Percentiles rank a stretch among this genome's conserved stretches.
phyloP scores from a whole-genome alignment of 2,113 vertebrate genomes.

The Chascanopsetta lugubris region DNA sequence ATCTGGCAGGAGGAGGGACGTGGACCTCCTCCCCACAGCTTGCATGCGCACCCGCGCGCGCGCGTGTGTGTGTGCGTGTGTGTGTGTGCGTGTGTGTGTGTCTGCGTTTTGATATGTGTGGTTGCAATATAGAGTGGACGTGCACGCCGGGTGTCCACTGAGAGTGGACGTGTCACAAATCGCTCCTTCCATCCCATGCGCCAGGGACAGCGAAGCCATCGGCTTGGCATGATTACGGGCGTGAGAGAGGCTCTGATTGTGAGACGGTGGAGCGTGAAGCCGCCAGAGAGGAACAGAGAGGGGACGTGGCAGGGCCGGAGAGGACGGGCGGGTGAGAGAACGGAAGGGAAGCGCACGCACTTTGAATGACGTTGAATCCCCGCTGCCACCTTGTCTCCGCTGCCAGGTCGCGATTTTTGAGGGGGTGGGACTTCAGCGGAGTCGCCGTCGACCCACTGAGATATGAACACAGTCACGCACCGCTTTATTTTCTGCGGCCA shows the following conservation, averaged over 20 bases:
- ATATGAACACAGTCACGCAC: slow-evolving; percentile 37
- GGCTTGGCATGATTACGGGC: slow-evolving; percentile 68
- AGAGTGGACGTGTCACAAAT: slow-evolving; percentile 54
- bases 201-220: slow-evolving; percentile 61
- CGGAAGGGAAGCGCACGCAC: slow-evolving; percentile 63
- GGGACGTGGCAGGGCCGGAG: slow-evolving; percentile 45
- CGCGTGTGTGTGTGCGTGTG: too few relatives aligned
- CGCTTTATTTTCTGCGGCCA: slow-evolving; percentile 48
- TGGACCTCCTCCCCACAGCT: slow-evolving; percentile 2
- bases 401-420: slow-evolving; percentile 28
- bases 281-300: slow-evolving; percentile 54
- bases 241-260: slow-evolving; percentile 70
- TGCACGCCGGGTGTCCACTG: slow-evolving; percentile 20
- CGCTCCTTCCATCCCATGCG: slow-evolving; percentile 47
- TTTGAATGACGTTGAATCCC: slow-evolving; percentile 12
- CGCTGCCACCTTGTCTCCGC: slow-evolving; percentile 14
- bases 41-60: too few relatives aligned
- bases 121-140: slow-evolving; percentile 18
- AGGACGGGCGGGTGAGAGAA: slow-evolving; percentile 54
- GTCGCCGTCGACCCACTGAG: slow-evolving; percentile 22
- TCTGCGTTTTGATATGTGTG: slow-evolving; percentile 37
- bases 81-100: slow-evolving; percentile 11
- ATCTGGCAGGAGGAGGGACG: slow-evolving; percentile 53
- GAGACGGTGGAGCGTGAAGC: slow-evolving; percentile 61
- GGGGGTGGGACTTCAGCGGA: background rate